A percentile compares a stretch with the other conserved stretches of the same genome.
phyloP scores from a whole-genome alignment of 2,113 vertebrate species.

The Chaenogobius annularis region DNA sequence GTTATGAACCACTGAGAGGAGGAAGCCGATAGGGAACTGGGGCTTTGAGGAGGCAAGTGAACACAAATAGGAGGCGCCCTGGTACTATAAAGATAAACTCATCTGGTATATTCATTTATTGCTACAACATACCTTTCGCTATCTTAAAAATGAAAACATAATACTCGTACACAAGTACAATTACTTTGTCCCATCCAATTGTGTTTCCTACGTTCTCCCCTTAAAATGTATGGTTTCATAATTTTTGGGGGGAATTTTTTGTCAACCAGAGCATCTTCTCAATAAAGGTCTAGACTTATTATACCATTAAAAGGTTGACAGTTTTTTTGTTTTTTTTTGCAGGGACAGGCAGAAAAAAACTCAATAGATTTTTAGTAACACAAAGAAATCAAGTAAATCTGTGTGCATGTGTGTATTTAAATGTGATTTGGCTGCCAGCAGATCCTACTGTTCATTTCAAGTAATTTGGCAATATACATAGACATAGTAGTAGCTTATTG shows the following conservation, averaged over 20 bases:
- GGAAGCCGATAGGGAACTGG: background rate
- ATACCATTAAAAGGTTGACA: background rate
- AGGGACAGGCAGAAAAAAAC: background rate
- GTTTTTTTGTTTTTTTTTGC: background rate
- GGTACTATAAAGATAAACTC: background rate
- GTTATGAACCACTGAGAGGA: background rate
- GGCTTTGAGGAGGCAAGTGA: background rate
- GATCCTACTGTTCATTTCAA: conserved; percentile 80
- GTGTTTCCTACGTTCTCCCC: background rate
- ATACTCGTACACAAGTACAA: background rate
- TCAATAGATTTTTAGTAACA: background rate
- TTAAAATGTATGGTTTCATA: background rate
- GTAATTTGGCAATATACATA: conserved; percentile 86
- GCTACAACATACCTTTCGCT: background rate
- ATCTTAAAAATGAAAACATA: background rate
- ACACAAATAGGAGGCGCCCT: background rate
- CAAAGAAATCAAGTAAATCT: background rate
- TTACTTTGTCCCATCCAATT: background rate
- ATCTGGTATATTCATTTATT: background rate
- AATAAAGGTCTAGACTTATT: background rate
- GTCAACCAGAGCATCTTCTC: background rate
- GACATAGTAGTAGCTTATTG: conserved; percentile 77
- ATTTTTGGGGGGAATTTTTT: too few species aligned
- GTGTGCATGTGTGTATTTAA: conserved; percentile 18
- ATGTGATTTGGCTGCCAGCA: conserved; percentile 80